Conservation (phyloP, 2,113 vertebrate genomes). For the Pygoscelis adeliae region DNA sequence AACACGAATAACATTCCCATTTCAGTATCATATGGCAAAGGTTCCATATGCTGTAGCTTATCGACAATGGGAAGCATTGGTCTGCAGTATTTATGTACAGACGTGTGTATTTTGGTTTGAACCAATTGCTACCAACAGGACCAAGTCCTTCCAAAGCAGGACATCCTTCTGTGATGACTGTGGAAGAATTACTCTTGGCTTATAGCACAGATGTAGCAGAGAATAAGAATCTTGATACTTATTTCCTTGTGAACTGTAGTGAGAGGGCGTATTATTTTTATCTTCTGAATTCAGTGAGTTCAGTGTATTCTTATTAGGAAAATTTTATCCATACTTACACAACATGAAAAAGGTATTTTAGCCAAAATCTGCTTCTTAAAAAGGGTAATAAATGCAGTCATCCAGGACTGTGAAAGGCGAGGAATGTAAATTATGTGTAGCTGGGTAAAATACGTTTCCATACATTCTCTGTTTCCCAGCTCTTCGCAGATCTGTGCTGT, state of each 20-base stretch:
- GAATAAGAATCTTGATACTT: not conserved
- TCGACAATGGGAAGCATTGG: not conserved
- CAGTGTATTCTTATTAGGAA: not conserved
- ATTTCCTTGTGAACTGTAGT: not conserved
- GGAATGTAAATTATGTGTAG: not conserved
- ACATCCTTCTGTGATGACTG: not conserved
- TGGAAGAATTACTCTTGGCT: not conserved
- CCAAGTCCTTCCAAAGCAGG: not conserved
- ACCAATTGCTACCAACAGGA: not conserved
- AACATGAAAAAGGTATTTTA: not conserved
- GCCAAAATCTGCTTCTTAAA: not conserved
- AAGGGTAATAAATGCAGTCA: not conserved
- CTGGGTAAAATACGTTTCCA: not conserved
- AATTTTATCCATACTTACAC: not conserved
- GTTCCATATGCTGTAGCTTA: not conserved
- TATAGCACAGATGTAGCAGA: not conserved
- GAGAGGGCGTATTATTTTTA: not conserved
- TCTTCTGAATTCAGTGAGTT: not conserved
- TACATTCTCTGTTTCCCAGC: not conserved
- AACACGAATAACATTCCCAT: not conserved
- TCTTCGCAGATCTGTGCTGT: not conserved
- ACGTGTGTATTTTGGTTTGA: not conserved
- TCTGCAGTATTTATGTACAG: not conserved
- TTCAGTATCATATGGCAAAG: not conserved
- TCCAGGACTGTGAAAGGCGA: not conserved